Evolutionary conservation across 2,888 invertebrate species (phyloP).

Genomic region (Hirudinaria manillensis): DNA sequence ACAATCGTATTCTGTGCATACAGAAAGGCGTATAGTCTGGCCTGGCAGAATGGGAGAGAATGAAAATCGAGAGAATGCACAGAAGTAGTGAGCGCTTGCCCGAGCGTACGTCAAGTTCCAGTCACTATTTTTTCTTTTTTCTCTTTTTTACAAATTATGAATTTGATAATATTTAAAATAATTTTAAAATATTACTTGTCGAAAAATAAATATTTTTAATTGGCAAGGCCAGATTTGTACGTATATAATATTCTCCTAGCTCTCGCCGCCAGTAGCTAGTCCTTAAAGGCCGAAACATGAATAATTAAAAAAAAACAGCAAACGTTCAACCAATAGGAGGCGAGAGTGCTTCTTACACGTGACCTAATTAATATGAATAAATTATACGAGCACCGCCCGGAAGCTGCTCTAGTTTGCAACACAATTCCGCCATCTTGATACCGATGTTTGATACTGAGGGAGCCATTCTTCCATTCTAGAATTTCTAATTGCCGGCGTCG

Average conservation of each 20-base stretch:
- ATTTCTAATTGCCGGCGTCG: neutral
- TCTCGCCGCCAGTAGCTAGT: neutral
- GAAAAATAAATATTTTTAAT: too few species aligned
- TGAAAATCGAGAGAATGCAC: constrained; percentile 1
- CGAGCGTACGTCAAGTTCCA: neutral
- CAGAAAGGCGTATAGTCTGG: neutral
- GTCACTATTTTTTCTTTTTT: neutral
- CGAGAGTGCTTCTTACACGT: neutral
- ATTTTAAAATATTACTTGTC: neutral
- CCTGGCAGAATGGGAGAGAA: constrained; percentile 8
- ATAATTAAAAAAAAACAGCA: constrained; percentile 4
- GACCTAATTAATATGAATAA: constrained; percentile 18
- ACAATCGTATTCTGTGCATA: neutral
- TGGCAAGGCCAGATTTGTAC: too few species aligned
- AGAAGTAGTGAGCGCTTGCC: too few species aligned
- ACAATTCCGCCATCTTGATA: neutral
- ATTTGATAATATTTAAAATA: neutral
- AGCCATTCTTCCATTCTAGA: too few species aligned
- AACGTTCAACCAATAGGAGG: too few species aligned
- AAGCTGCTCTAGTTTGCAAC: constrained; percentile 7
- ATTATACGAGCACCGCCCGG: constrained; percentile 11
- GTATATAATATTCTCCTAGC: neutral
- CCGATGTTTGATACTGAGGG: neutral
- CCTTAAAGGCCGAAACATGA: neutral
- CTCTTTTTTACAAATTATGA: neutral